Base-by-base conservation (phyloP, 2,888 invertebrate genomes). In the Pomacea canaliculata region DNA sequence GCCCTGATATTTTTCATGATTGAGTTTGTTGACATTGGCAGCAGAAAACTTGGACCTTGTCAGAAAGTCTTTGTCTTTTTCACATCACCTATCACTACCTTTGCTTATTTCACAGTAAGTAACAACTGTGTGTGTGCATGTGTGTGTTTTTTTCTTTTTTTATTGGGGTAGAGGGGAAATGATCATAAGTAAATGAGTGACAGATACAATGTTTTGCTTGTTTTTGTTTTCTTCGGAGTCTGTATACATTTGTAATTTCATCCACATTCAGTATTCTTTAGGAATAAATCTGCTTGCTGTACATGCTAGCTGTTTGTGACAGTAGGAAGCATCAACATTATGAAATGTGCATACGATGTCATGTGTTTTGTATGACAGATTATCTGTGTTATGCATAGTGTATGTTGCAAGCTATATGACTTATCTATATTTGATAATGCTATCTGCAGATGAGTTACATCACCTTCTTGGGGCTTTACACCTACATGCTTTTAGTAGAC, bases 401-500 rank as follows among this genome's bases (percentile, higher is more conserved):
- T 37, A 37, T 37, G 37, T 37, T 37, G 37, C 37, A 37, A 37
- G 37, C 37, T 37, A 37, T 37, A 5, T 37, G 37, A 37, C 37
- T 37, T 37, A 37, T 37, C 37, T 37, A 37, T 5, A 37, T 37
- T 37, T 37, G 3, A 23, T 37, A 5, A 37, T 37, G 51, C 12
- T 56, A 13, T 70, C 84, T 85, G 48, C 84, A 90, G 90, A 23
- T 89, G 60, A 83, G 85, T 77, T 91, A 90, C 81, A 70, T 89
- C n/a, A 72, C 85, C 12, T 91, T 91, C 80, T 84, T 91, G 70
- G 56, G 83, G 5, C 79, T 90, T 65, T 91, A 89, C 83, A 87
- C 90, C 9, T 91, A 91, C 84, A 87, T 91, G 84, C 80, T 91
- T 46, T 83, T 91, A 77, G 91, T 91, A 78, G 90, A 89, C 78